Percentiles rank a stretch among this genome's conserved stretches.
Evolutionary conservation across 1,140 invertebrate species (phyloP).

Genomic region (Leptopilina boulardi): DNA sequence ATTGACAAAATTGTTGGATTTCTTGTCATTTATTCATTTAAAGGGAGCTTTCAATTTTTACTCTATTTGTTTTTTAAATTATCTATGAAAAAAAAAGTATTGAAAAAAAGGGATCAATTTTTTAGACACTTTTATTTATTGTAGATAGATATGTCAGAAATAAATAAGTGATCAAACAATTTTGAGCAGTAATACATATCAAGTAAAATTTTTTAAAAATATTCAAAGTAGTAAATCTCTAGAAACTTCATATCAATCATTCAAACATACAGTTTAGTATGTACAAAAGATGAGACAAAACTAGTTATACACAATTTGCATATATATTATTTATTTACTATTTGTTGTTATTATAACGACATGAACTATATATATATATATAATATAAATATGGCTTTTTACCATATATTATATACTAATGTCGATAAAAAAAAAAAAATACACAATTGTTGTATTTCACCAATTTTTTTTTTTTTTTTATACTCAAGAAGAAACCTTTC

Average conservation of each 20-base stretch:
- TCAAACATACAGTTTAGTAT: slow-evolving; percentile 56
- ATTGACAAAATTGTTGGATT: no score
- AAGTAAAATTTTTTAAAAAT: slow-evolving; percentile 42
- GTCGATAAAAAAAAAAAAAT: background rate
- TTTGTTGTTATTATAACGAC: background rate
- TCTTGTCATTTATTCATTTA: no score
- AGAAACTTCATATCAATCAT: slow-evolving; percentile 72
- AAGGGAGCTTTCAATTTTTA: no score
- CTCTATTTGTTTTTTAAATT: no score
- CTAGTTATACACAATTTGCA: slow-evolving; percentile 41
- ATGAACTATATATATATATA: slow-evolving; percentile 7
- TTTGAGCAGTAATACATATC: background rate
- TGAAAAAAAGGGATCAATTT: no score
- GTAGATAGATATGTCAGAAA: no score
- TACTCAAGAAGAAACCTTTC: slow-evolving; percentile 12
- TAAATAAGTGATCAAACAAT: background rate
- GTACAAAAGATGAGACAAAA: slow-evolving; percentile 49
- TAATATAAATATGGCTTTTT: background rate
- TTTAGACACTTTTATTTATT: no score
- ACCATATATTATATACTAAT: background rate
- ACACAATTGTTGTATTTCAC: background rate
- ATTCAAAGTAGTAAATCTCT: slow-evolving; percentile 45
- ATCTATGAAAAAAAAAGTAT: no score
- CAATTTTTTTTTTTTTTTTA: slow-evolving; percentile 18
- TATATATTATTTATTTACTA: slow-evolving; percentile 40